These are phyloP conservation scores for Microcebus ravelobensis DNA, from an alignment of 2,113 vertebrate genomes.

Conservation along the genomic window DNA sequence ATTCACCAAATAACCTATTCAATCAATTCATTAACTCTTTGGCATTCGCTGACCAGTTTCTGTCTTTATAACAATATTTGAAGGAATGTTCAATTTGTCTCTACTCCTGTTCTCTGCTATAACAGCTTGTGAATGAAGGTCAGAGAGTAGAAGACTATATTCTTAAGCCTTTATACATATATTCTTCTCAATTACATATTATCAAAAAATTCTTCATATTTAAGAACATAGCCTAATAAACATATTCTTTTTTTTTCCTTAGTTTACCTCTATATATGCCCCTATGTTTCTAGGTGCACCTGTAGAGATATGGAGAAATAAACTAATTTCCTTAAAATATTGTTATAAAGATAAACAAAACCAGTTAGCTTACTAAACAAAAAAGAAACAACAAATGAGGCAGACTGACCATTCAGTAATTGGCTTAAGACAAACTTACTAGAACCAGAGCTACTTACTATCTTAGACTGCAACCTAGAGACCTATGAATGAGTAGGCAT, in stretches of 20 bases:
- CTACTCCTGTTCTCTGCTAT: background rate
- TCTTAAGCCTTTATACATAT: background rate
- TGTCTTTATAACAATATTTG: background rate
- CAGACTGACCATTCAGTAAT: no score
- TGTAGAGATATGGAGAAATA: background rate
- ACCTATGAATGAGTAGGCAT: fast-evolving
- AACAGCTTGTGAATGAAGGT: background rate
- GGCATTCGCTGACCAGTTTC: background rate
- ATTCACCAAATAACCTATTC: background rate
- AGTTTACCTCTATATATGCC: background rate
- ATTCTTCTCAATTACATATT: background rate
- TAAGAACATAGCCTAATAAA: background rate
- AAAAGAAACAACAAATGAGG: background rate
- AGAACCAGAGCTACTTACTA: background rate
- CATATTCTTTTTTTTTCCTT: background rate
- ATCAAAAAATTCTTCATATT: background rate
- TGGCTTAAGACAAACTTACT: background rate
- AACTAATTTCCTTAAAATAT: background rate
- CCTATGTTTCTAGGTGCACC: background rate
- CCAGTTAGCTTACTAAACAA: background rate
- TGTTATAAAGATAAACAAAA: background rate
- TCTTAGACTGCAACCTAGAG: background rate
- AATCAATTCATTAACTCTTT: background rate
- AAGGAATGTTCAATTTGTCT: background rate
- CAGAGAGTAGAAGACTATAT: background rate